A percentile compares a stretch with the other conserved stretches of the same genome.
phyloP scores from a whole-genome alignment of 2,113 vertebrate genomes.

The Mobula birostris region DNA sequence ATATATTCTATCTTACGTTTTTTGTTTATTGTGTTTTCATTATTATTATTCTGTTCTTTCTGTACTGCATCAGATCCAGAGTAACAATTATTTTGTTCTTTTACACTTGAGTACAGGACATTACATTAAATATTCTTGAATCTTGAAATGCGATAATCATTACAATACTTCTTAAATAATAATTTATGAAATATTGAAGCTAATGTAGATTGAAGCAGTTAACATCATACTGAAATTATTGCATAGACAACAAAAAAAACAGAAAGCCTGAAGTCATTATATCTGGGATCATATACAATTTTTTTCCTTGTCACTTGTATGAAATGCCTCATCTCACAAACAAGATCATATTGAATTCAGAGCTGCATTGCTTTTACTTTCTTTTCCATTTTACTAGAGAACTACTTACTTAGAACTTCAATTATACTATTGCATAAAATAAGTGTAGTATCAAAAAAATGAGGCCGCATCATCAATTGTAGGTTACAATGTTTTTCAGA shows the following conservation, averaged over 20 bases:
- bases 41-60: no score
- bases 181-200: not conserved
- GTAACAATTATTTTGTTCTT: no score
- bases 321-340: conserved; percentile 18
- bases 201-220: not conserved
- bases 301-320: not conserved
- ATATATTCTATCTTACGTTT: no score
- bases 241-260: not conserved
- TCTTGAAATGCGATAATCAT: not conserved
- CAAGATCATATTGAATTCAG: not conserved
- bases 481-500: not conserved
- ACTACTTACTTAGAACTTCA: not conserved
- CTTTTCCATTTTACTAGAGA: not conserved
- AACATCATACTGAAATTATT: not conserved
- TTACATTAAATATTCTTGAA: no score
- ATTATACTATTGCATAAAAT: conserved; percentile 2
- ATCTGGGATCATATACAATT: not conserved
- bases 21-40: no score
- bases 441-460: not conserved
- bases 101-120: no score
- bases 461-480: not conserved
- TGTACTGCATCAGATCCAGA: no score
- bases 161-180: not conserved
- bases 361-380: not conserved
- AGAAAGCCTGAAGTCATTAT: not conserved